Conservation (phyloP, 2,888 invertebrate species). For the Trissolcus brochymenae region DNA sequence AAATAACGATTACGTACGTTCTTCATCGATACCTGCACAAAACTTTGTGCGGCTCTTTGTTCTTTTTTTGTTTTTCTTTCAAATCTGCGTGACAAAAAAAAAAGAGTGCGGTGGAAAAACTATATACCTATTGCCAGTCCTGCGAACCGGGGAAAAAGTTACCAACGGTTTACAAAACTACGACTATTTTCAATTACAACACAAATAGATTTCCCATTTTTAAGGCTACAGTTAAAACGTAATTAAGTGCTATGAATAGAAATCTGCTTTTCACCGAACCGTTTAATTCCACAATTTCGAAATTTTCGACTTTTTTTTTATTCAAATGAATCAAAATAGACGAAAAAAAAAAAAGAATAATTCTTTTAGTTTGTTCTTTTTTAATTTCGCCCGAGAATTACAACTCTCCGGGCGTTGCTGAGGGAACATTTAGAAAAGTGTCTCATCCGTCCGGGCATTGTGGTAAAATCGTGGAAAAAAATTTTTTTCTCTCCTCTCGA, state of each 20-base stretch:
- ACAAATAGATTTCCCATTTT: conserved; percentile 33
- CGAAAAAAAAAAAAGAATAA: neutral
- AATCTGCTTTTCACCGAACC: neutral
- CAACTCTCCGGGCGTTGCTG: conserved; percentile 60
- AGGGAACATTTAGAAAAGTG: conserved; percentile 59
- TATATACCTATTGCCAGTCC: conserved; percentile 10
- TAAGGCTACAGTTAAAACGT: conserved; percentile 12
- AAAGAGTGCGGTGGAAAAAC: neutral
- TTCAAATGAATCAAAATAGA: neutral
- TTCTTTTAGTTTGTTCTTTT: conserved; percentile 37
- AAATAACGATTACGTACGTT: conserved; percentile 52
- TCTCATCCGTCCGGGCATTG: conserved; percentile 60
- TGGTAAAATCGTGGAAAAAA: conserved; percentile 14
- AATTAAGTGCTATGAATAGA: conserved; percentile 24
- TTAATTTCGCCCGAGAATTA: conserved; percentile 60
- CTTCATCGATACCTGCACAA: conserved; percentile 49
- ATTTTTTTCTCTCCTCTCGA: conserved; percentile 54
- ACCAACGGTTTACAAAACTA: conserved; percentile 24
- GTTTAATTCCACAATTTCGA: conserved; percentile 4
- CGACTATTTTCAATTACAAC: conserved; percentile 28
- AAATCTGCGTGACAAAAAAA: too few relatives aligned
- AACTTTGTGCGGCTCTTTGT: conserved; percentile 10
- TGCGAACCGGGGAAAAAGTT: conserved; percentile 28
- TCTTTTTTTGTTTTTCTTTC: neutral
- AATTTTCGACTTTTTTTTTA: neutral